Base-by-base conservation (phyloP, 2,888 invertebrate species). In the Platerodrilus igneus region DNA sequence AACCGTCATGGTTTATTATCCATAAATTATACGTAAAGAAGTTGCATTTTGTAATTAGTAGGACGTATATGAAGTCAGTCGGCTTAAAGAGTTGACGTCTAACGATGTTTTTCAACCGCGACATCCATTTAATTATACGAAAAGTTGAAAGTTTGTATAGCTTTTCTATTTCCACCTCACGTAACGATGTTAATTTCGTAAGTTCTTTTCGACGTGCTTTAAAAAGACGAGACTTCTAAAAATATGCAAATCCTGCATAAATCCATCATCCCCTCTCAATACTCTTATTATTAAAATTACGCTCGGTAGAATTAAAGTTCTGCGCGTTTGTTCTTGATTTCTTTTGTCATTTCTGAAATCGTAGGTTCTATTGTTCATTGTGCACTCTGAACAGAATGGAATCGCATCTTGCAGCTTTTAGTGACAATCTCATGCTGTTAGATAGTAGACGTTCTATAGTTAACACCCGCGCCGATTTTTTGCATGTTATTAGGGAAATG, bases 401-500 rank as follows among this genome's bases (percentile, higher is more conserved):
- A 19, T 35, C 35, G 29, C 19, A 26, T 35, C 41, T 41, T 41
- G 17, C 33, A 40, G 35, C 35, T 41, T 41, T 41, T 29, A 35
- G 41, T 30, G 30, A 36, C 35, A 41, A 41, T 41, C 35, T 32
- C 40, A n/a, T 21, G 16, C 30, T 40, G 40, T 40, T 40, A 34
- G n/a, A 35, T 35, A 40, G 35, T 40, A n/a, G n/a, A 35, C 40
- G 16, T 35, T 35, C 41, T 35, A 35, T 32, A 41, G 41, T 41
- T 41, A 41, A 41, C 41, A 32, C 31, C 35, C 31, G 42, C 37
- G 22, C 20, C 20, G 37, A 31, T 42, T 42, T 42, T 42, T 42
- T 33, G 41, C 36, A 41, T 42, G 42, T 42, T 37, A 42, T 42
- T 37, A 42, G 42, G 30, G 37, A 38, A 42, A 42, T 42, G 37